Conservation (phyloP, 2,888 invertebrate species). For the Mamestra brassicae region DNA sequence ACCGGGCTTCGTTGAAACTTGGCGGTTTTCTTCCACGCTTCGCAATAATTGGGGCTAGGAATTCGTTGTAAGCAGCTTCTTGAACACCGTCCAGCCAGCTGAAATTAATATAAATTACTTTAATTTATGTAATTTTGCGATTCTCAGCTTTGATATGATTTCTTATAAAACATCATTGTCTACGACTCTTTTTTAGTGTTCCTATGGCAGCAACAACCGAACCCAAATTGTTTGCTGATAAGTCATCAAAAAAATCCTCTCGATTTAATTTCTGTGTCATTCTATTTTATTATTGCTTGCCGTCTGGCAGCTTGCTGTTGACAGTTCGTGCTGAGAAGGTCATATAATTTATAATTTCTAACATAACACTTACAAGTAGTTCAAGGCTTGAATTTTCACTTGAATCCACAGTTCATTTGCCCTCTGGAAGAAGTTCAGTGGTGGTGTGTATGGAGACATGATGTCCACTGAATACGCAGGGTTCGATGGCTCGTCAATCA, state of each 20-base stretch:
- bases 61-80: slow-evolving; percentile 53
- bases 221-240: no score
- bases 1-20: slow-evolving; percentile 69
- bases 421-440: slow-evolving; percentile 76
- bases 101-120: slow-evolving; percentile 1
- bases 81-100: slow-evolving; percentile 34
- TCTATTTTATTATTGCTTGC: no score
- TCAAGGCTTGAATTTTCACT: slow-evolving; percentile 33
- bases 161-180: background rate
- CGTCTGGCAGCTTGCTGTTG: no score
- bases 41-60: slow-evolving; percentile 67
- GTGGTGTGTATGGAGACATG: slow-evolving; percentile 66
- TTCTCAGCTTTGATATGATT: no score
- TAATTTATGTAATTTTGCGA: background rate
- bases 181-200: no score
- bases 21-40: slow-evolving; percentile 73
- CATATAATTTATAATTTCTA: background rate
- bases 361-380: slow-evolving; percentile 62
- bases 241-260: no score
- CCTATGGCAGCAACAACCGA: no score
- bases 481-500: slow-evolving; percentile 76
- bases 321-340: background rate
- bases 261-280: no score
- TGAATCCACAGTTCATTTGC: slow-evolving; percentile 68
- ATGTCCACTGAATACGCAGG: slow-evolving; percentile 75